Evolutionary conservation across 2,888 invertebrate species (phyloP), one percentile per base, ranked within the genome.

Genomic region (Megastigmus dorsalis): DNA sequence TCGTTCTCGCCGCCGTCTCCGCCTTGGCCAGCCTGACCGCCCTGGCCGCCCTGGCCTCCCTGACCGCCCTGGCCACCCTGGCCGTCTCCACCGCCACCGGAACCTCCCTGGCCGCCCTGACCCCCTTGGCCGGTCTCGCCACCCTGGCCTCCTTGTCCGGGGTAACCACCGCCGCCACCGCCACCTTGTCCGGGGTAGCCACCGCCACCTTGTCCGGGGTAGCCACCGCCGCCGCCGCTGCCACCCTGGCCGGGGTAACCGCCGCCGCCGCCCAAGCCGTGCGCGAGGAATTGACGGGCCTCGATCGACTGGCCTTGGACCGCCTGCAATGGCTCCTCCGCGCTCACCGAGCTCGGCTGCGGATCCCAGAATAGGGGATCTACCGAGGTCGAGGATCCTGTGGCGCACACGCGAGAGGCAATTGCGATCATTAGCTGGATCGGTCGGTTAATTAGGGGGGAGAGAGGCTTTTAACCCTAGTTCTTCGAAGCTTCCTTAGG

Each of bases 1-100:
- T 85, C 84, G 48, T 80, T 81, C 0, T 79, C 72, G 71, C 72
- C 36, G 60, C 72, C 45, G 78, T 36, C 28, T 78, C 73, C 54
- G 72, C 62, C 69, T 0, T 6, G 62, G 52, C 6, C 62, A 28
- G 15, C 69, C 52, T 2, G 78, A 60, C 41, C 59, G 63, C 1
- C 78, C 75, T 26, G 80, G 78, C 38, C 83, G 77, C 62, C 68
- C 1, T 74, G 0, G n/a, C 73, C 73, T 0, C 43, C 50, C 9
- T 10, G 3, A 0, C 60, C 60, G 4, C 52, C 43, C 2, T 45
- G 26, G 41, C 66, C 54, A 3, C 63, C 63, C 1, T 43, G 52
- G 20, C 62, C 70, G 4, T 30, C 62, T n/a, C 73, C 67, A 1
- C n/a, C 1, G 1, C 62, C 54, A 1, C 38, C 45, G 71, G 41